phyloP scores from a whole-genome alignment of 53 echinoderm and acorn worm species.

The Luidia sarsii region DNA sequence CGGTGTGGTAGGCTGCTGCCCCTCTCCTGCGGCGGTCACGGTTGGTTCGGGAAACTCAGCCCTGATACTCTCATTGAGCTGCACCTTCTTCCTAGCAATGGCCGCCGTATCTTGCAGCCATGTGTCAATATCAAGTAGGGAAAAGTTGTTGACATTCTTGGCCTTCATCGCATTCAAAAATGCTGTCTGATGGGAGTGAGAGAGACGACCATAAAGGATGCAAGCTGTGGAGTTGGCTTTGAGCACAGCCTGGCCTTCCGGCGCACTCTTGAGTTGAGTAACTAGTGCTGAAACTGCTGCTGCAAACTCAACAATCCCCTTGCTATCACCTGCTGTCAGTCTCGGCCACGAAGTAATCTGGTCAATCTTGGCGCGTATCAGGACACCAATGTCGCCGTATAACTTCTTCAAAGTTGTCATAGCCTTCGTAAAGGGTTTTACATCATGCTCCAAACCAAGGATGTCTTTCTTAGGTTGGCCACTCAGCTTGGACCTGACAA shows the following conservation, averaged over 20 bases:
- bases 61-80: neutral
- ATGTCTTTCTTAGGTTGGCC: conserved; percentile 12
- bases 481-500: conserved; percentile 3
- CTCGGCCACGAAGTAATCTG: conserved; percentile 26
- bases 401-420: conserved; percentile 26
- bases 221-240: conserved; percentile 28
- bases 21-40: conserved; percentile 7
- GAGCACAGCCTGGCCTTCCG: conserved; percentile 16
- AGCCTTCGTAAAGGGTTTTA: neutral
- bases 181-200: conserved; percentile 14
- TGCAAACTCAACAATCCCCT: conserved; percentile 28
- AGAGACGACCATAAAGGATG: conserved; percentile 12
- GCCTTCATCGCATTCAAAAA: conserved; percentile 8
- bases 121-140: neutral
- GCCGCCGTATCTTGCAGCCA: conserved; percentile 4
- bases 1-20: conserved; percentile 7
- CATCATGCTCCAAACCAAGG: conserved; percentile 5
- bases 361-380: conserved; percentile 24
- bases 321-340: conserved; percentile 16
- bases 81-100: conserved; percentile 16
- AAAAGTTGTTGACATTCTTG: conserved; percentile 18
- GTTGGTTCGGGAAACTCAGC: conserved; percentile 1
- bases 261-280: conserved; percentile 30
- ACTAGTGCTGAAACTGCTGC: neutral
- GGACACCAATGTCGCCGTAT: conserved; percentile 29